Evolutionary conservation across 2,888 invertebrate genomes (phyloP), one percentile per base, ranked within the genome.

Genomic region (Sturmia bella): DNA sequence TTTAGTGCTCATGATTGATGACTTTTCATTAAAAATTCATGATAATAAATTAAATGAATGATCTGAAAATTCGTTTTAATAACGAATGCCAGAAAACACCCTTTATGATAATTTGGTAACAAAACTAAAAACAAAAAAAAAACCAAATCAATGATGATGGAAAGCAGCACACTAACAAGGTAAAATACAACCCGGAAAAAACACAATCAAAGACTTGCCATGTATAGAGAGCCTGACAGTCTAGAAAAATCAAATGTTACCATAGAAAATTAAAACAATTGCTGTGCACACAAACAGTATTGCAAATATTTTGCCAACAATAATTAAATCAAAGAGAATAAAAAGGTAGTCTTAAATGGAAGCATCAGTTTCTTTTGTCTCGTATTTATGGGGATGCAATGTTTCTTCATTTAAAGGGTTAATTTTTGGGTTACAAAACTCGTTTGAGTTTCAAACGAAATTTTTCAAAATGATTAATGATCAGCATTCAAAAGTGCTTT

Each of bases 1-100:
- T 12, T 15, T 24, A 3, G 37, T 6, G 0, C 12, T 45, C 15
- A 73, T 88, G 88, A 88, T 88, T 87, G 88, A 88, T 89, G 87
- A 85, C 72, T 64, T 76, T 79, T 80, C 84, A 86, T 87, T 87
- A 86, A 86, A 87, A 85, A 85, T 86, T 85, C 86, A 86, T 87
- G 84, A 86, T 84, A 85, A 86, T 86, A 84, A 86, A 85, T 85
- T 84, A 86, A 81, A 84, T 70, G 19, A 45, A 24, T 5, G 43
- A 32, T 37, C 15, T 21, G 13, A 15, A 27, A 41, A 56, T 70
- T 69, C 48, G 72, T 70, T 70, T 57, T 57, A 69, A 70, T 41
- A 21, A 9, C 56, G 45, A 66, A 68, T 70, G 68, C 70, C 17
- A 19, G 61, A 41, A 83, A 76, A 74, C 75, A 61, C 82, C 82